Evolutionary conservation across 2,888 invertebrate species (phyloP), one percentile per base, ranked within the genome.

Genomic region (Scrobipalpa atriplicella): DNA sequence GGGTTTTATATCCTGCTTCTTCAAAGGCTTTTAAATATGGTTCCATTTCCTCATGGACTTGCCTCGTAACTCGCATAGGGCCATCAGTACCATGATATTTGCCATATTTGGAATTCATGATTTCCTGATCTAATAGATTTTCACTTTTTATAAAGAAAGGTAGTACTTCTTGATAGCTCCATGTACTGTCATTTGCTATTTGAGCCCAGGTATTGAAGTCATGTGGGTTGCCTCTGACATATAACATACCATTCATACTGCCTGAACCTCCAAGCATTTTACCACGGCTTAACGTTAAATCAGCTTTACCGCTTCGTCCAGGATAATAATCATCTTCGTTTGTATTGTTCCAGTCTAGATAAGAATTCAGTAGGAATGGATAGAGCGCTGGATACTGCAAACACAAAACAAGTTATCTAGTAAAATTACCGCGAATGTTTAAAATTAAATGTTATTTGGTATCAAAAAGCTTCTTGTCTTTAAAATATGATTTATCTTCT

Each of bases 1-100:
- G 58, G 2, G 75, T 68, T 2, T 74, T 66, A 47, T 79, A 82
- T 0, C 93, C 94, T 68, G 89, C 72, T 73, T 91, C 86, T 67
- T 80, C 71, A 16, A 89, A 86, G 0, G 88, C 85, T 36, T 77
- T 69, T 9, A 85, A 67, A 66, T 85, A 77, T 13, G 71, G 65
- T 0, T 68, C 47, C 10, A 75, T 71, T 9, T 67, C 69, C 21
- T 68, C 61, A 36, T 69, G 52, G 0, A 63, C 54, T 62, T 72
- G 69, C 66, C 67, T 73, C 0, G 68, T 75, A 0, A 81, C 65
- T 1, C 70, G 72, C 19, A 81, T 61, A 19, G 70, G 72, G 5
- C 79, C 81, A 2, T 72, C 29, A 7, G 72, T 72, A 0, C 80
- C 75, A 29, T 78, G 76, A 56, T 67, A 72, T 8, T 64, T 36